Conservation (phyloP, 2,888 invertebrate genomes). For the Lasius platythorax region DNA sequence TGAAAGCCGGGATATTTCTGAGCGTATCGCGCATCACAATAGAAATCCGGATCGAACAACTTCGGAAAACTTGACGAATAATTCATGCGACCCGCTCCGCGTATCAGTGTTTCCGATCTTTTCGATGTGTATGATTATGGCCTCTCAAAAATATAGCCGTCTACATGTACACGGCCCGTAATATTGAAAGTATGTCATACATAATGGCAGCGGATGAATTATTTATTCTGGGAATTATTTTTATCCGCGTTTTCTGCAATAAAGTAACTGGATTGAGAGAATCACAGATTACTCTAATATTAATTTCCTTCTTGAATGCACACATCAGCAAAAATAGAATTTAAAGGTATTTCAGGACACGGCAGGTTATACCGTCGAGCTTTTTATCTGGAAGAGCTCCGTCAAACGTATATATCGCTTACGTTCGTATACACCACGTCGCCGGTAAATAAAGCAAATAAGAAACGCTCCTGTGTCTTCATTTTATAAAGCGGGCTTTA, state of each 20-base stretch:
- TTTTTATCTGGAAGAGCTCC: constrained; percentile 1
- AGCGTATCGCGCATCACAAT: not conserved
- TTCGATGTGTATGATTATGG: not conserved
- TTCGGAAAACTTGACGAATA: constrained; percentile 14
- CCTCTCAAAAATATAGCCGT: constrained; percentile 8
- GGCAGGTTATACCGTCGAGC: not conserved
- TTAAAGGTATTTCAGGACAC: constrained; percentile 15
- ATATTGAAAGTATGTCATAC: constrained; percentile 35
- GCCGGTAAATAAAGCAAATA: constrained; percentile 10
- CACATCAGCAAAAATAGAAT: constrained; percentile 10
- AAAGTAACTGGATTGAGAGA: not conserved
- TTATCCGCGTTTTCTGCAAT: not conserved
- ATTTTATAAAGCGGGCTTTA: constrained; percentile 34
- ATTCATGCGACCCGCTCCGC: constrained; percentile 11
- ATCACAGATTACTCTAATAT: not conserved
- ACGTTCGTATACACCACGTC: not conserved
- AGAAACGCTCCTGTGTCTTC: constrained; percentile 9
- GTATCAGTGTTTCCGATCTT: not conserved
- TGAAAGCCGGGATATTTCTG: constrained; percentile 8
- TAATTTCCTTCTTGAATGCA: not conserved
- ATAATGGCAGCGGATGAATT: constrained; percentile 5
- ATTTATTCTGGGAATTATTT: constrained; percentile 28
- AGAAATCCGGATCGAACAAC: constrained; percentile 23
- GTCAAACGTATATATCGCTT: constrained; percentile 19
- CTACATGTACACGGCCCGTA: not conserved